Conservation (phyloP, 2,888 invertebrate species). For the Pandemis cinnamomeana region DNA sequence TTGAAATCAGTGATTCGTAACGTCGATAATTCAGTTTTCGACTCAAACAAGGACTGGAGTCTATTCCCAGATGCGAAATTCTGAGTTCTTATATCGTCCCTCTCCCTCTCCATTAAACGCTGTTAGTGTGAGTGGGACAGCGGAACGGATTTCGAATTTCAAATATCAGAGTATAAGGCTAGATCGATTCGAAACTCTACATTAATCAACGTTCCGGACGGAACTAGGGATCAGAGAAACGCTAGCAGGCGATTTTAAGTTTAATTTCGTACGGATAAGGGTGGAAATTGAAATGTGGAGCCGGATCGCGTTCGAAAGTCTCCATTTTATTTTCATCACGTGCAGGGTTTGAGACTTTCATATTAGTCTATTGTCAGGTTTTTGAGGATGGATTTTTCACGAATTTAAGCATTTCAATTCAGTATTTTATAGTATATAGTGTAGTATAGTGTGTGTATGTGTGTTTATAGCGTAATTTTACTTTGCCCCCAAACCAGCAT, state of each 20-base stretch:
- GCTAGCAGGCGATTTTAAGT: conserved; percentile 29
- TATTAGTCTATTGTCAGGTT: conserved; percentile 9
- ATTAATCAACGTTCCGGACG: conserved; percentile 47
- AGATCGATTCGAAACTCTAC: conserved; percentile 46
- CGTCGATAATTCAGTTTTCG: conserved; percentile 47
- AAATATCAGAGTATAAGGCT: too few species aligned
- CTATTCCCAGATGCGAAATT: too few species aligned
- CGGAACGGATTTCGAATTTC: too few species aligned
- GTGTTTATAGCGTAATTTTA: too few species aligned
- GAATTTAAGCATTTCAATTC: neutral
- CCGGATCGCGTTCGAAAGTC: neutral
- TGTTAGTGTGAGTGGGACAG: too few species aligned
- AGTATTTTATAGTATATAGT: too few species aligned
- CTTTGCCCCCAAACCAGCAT: too few species aligned
- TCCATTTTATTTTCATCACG: conserved; percentile 33
- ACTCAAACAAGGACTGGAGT: conserved; percentile 44
- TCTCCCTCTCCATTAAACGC: too few species aligned
- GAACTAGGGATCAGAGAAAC: conserved; percentile 31
- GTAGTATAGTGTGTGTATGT: too few species aligned
- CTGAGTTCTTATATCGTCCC: too few species aligned
- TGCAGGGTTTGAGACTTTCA: conserved; percentile 11
- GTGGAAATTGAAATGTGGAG: conserved; percentile 23
- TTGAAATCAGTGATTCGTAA: conserved; percentile 47
- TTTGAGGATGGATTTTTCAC: neutral
- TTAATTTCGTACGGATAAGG: conserved; percentile 36